Evolutionary conservation across 2,888 invertebrate genomes (phyloP), one percentile per base, ranked within the genome.

Genomic region (Pimpla rufipes): DNA sequence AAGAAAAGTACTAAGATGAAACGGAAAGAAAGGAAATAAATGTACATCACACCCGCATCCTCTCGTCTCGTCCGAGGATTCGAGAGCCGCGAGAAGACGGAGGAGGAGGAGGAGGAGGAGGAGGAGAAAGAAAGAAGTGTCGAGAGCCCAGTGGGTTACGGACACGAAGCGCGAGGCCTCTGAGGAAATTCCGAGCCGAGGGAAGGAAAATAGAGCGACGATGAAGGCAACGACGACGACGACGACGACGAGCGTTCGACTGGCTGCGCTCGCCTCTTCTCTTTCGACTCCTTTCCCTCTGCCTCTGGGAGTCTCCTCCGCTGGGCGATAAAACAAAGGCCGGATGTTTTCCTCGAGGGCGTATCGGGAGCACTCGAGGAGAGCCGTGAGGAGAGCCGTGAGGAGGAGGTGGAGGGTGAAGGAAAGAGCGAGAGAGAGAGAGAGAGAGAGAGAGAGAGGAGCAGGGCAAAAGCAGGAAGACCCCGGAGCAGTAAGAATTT

Each of bases 311-410:
- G 21, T 40, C 57, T 37, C 29, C 35, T 64, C 62, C 55, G 47
- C 66, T 57, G 42, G 76, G 64, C 76, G 81, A 66, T 81, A 77
- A 81, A 77, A 81, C 81, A 81, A 81, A 81, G 77, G 35, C 81
- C 77, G 81, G 81, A 81, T 81, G 81, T 77, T 81, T 81, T 77
- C 77, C 81, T 73, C 81, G 81, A 73, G 77, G 77, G 81, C 76
- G 81, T 81, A 77, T 73, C 81, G 71, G 71, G 62, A 35, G 76
- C 29, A 45, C 42, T 21, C 59, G 59, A 59, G 76, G 47, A 71
- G 62, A 57, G 76, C 76, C 37, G 40, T 18, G 57, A 52, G 45
- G 40, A 47, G 21, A 16, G n/a, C n/a, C n/a, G n/a, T n/a, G 29
- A 29, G 29, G 29, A 29, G 29, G 29, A 29, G 29, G n/a, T n/a